A percentile compares a stretch with the other conserved stretches of the same genome.
phyloP scores from a whole-genome alignment of 2,888 invertebrate species.

The Crocallis elinguaria region DNA sequence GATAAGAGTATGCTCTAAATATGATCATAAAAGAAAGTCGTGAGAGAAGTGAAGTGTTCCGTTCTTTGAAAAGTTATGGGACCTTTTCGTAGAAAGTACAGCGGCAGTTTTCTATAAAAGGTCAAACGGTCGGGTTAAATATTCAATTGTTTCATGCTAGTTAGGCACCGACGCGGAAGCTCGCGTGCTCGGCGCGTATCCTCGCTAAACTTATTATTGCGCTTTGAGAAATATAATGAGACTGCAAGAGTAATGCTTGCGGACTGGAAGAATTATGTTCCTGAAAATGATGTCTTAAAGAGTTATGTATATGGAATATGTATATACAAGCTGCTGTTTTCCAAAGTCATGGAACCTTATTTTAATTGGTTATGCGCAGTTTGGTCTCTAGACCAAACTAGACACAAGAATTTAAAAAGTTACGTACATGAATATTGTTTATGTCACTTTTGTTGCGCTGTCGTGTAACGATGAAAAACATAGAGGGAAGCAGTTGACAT shows the following conservation, averaged over 20 bases:
- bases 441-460: too few relatives aligned
- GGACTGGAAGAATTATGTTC: neutral
- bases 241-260: conserved; percentile 2
- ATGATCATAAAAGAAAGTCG: too few relatives aligned
- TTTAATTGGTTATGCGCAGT: too few relatives aligned
- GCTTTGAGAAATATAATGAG: conserved; percentile 23
- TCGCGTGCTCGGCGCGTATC: conserved; percentile 23
- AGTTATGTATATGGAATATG: too few relatives aligned
- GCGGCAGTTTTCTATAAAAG: conserved; percentile 23
- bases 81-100: neutral
- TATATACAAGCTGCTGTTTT: too few relatives aligned
- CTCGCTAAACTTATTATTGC: conserved; percentile 24
- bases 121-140: conserved; percentile 32
- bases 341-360: too few relatives aligned
- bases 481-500: too few relatives aligned
- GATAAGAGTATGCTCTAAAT: too few relatives aligned
- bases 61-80: neutral
- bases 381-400: too few relatives aligned
- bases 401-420: too few relatives aligned
- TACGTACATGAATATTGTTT: too few relatives aligned
- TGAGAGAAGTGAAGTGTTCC: neutral
- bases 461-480: too few relatives aligned
- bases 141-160: conserved; percentile 36
- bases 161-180: conserved; percentile 33
- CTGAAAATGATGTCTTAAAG: neutral